Base-by-base conservation (phyloP, 37 sponge, comb jelly and placozoan genomes). In the Sycon ciliatum region DNA sequence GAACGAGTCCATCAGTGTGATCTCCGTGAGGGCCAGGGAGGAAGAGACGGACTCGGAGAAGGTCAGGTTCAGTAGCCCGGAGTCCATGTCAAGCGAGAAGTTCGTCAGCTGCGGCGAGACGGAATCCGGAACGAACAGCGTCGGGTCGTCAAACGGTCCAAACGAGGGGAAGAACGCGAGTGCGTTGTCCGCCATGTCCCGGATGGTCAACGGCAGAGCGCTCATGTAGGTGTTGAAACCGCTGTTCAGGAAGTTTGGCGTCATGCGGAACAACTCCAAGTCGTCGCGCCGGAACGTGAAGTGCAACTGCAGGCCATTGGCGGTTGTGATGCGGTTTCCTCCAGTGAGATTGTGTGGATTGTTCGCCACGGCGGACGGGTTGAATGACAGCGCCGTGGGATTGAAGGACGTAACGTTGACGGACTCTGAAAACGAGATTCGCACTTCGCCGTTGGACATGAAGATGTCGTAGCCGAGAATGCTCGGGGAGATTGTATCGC, bases 11-110 rank as follows among this genome's bases (percentile, higher is more conserved):
- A n/a, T n/a, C n/a, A n/a, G n/a, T n/a, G n/a, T n/a, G n/a, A n/a
- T n/a, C n/a, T n/a, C n/a, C n/a, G n/a, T n/a, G n/a, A n/a, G n/a
- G n/a, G n/a, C n/a, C n/a, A n/a, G n/a, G n/a, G n/a, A n/a, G n/a
- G n/a, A n/a, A n/a, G n/a, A n/a, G n/a, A 89, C 76, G 1, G 82
- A 74, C 54, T 89, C 86, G 68, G 80, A 84, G 72, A 89, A 89
- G 13, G 77, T 74, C 32, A 89, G 70, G 3, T 34, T 20, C 1
- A 89, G 39, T 4, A 54, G 32, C 11, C 75, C 90, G 11, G 7
- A 7, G 32, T 26, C 76, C 57, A 89, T 39, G 61, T 89, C 63
- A 0, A 89, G 28, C 22, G 29, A 26, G 27, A 78, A 80, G n/a
- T 65, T 77, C 2, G 79, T 32, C 3, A 89, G 32, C 26, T 34